Conservation (phyloP, 2,797 vertebrate species). For the Tokudaia muenninki region DNA sequence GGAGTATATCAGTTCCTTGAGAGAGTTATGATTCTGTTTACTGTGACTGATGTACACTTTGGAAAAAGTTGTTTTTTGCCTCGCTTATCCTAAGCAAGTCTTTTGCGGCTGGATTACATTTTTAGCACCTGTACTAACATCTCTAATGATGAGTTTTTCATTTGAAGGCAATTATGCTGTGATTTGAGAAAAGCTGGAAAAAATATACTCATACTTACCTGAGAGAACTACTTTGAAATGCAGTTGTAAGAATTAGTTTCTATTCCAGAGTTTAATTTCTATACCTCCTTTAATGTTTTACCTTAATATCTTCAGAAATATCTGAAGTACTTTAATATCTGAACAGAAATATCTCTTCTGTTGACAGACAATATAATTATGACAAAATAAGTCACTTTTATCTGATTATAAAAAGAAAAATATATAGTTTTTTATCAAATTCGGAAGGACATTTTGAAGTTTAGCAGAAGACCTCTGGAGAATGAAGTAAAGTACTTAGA, state of each 20-base stretch:
- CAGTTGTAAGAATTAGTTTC: background rate
- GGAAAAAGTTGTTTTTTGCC: too few relatives aligned
- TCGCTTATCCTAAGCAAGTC: background rate
- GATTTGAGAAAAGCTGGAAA: background rate
- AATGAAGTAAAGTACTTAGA: constrained; percentile 25
- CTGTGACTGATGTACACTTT: background rate
- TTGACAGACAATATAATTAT: background rate
- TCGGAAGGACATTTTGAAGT: constrained; percentile 34
- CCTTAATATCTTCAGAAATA: constrained; percentile 70
- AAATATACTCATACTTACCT: background rate
- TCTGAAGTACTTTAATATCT: background rate
- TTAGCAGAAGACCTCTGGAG: constrained; percentile 29
- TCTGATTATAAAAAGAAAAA: constrained; percentile 22
- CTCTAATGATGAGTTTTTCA: constrained; percentile 1
- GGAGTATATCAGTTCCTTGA: background rate
- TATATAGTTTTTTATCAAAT: constrained; percentile 45
- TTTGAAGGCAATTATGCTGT: constrained; percentile 23
- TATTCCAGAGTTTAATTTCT: background rate
- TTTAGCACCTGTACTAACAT: background rate
- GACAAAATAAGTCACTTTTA: constrained; percentile 61
- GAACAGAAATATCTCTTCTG: background rate
- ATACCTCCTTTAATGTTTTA: constrained; percentile 16
- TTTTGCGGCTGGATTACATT: background rate
- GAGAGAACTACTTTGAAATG: constrained; percentile 29
- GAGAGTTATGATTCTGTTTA: background rate